phyloP scores from a whole-genome alignment of 2,113 vertebrate species.

The Microcebus griseorufus region DNA sequence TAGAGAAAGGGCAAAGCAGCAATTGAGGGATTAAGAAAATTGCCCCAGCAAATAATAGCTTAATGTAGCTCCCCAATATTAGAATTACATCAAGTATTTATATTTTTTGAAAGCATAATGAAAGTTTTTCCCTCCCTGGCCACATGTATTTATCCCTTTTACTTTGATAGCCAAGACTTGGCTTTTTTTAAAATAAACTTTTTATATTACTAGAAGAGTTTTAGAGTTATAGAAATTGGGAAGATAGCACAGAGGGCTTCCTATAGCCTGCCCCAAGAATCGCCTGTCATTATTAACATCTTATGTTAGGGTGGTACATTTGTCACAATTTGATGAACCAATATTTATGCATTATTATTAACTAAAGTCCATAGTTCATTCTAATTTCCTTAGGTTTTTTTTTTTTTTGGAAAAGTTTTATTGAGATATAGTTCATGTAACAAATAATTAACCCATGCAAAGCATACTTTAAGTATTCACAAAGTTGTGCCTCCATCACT shows the following conservation, averaged over 20 bases:
- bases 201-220: not conserved
- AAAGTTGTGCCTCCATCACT: not conserved
- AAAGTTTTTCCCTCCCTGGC: not conserved
- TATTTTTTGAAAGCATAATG: conserved; percentile 27
- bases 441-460: not conserved
- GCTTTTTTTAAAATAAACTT: not conserved
- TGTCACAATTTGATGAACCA: not conserved
- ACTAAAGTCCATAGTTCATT: not conserved
- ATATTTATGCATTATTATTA: not conserved
- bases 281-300: not conserved
- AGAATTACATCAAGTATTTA: conserved; percentile 49
- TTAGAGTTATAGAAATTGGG: not conserved
- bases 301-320: not conserved
- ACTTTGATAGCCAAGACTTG: conserved; percentile 7
- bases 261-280: not conserved
- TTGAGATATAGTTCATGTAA: not conserved
- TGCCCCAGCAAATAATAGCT: conserved; percentile 55
- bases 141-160: not conserved
- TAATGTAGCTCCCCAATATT: conserved; percentile 61
- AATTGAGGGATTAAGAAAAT: conserved; percentile 72
- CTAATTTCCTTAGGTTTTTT: not conserved
- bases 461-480: not conserved
- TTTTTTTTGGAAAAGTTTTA: not conserved
- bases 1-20: conserved; percentile 59
- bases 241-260: not conserved